Percentiles rank a stretch among this genome's conserved stretches.
Evolutionary conservation across 2,888 invertebrate species (phyloP).

Genomic region (Sialis lutaria): DNA sequence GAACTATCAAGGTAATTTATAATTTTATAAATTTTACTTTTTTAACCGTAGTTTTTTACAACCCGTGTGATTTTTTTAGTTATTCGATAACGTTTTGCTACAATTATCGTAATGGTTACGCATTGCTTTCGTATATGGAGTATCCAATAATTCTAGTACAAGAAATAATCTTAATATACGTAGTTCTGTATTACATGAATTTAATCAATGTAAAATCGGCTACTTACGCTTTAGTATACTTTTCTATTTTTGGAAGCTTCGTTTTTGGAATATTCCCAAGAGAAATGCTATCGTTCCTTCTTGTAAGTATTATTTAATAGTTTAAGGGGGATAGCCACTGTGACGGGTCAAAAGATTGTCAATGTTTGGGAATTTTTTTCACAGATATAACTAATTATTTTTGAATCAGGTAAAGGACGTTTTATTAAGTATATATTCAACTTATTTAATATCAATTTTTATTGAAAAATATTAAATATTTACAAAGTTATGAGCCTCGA

Average conservation of each 20-base stretch:
- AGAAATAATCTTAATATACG: constrained; percentile 52
- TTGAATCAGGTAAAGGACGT: too few relatives aligned
- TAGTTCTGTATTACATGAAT: constrained; percentile 49
- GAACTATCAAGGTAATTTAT: constrained; percentile 45
- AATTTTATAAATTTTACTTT: constrained; percentile 4
- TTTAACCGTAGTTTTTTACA: background rate
- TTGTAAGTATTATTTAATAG: constrained; percentile 33
- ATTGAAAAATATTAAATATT: too few relatives aligned
- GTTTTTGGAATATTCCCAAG: constrained; percentile 28
- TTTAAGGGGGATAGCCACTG: too few relatives aligned
- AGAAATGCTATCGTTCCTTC: constrained; percentile 36
- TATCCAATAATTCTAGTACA: constrained; percentile 66
- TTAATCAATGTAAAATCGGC: constrained; percentile 28
- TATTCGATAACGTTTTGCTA: constrained; percentile 68
- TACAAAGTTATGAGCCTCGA: too few relatives aligned
- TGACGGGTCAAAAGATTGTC: too few relatives aligned
- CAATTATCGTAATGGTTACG: constrained; percentile 57
- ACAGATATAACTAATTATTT: too few relatives aligned
- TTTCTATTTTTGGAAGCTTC: constrained; percentile 26
- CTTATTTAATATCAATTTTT: too few relatives aligned
- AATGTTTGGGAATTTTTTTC: too few relatives aligned
- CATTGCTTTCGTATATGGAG: constrained; percentile 62
- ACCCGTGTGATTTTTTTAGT: constrained; percentile 31
- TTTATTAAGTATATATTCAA: too few relatives aligned
- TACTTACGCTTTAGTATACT: constrained; percentile 25